These are phyloP conservation scores for Phengaris arion DNA, from an alignment of 2,888 invertebrate species.

Conservation along the genomic window DNA sequence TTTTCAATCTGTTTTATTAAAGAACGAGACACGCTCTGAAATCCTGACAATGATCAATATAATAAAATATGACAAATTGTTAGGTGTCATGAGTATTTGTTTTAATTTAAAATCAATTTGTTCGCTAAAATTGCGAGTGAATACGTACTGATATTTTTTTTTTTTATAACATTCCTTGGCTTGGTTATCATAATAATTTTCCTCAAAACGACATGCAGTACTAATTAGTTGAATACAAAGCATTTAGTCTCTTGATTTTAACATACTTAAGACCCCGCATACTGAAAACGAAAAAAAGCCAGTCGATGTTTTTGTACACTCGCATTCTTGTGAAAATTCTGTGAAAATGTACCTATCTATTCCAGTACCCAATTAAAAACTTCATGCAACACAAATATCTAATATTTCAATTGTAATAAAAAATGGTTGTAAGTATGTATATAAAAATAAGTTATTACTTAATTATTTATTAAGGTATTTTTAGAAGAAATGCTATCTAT, in stretches of 20 bases:
- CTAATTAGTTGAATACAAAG: constrained; percentile 15
- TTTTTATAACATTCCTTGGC: background rate
- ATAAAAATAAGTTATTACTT: too few relatives aligned
- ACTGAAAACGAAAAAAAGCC: background rate
- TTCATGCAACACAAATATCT: too few relatives aligned
- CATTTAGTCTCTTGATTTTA: background rate
- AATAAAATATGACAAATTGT: constrained; percentile 20
- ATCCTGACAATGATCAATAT: constrained; percentile 3
- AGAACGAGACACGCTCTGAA: constrained; percentile 1
- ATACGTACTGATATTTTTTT: background rate
- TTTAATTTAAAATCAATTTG: constrained; percentile 16
- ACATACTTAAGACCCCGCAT: background rate
- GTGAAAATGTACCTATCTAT: too few relatives aligned
- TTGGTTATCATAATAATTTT: constrained; percentile 1
- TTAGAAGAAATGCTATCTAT: too few relatives aligned
- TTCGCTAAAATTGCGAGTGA: background rate
- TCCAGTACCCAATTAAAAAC: too few relatives aligned
- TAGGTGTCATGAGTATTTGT: background rate
- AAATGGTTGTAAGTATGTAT: too few relatives aligned
- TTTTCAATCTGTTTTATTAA: constrained; percentile 8
- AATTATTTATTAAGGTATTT: too few relatives aligned
- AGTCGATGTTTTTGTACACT: background rate
- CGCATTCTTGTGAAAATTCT: too few relatives aligned
- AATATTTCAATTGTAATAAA: too few relatives aligned
- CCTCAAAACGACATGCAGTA: background rate